These are phyloP conservation scores for Turritopsis dohrnii DNA, from an alignment of 30 jellyfish, hydroid and myxozoan species.

Conservation along the genomic window DNA sequence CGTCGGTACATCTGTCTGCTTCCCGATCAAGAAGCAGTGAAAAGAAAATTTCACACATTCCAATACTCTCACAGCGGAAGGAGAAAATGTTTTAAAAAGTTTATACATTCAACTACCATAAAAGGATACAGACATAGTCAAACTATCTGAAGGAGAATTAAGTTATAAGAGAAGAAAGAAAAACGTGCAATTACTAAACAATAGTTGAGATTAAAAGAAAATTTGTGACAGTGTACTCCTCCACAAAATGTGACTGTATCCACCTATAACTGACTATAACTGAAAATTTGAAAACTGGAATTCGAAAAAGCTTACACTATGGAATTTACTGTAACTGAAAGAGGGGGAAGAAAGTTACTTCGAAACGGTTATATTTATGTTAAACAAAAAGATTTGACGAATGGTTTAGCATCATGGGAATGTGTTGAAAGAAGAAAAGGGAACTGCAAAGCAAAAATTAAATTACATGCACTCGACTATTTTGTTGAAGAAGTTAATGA, in stretches of 20 bases:
- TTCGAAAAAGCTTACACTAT: background rate
- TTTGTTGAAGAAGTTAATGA: constrained; percentile 11
- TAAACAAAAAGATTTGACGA: constrained; percentile 5
- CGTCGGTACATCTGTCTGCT: background rate
- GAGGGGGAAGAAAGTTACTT: background rate
- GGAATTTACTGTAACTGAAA: constrained; percentile 10
- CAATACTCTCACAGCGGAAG: background rate
- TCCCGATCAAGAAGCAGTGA: background rate
- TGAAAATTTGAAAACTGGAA: background rate
- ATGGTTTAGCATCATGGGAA: constrained; percentile 13
- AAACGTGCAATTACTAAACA: no score
- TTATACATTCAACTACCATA: no score
- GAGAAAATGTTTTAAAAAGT: background rate
- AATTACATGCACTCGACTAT: background rate
- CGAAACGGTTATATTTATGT: background rate
- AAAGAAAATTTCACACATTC: background rate
- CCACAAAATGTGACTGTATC: no score
- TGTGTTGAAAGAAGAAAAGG: constrained; percentile 28
- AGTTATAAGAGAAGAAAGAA: no score
- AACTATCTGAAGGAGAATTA: no score
- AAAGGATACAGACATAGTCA: no score
- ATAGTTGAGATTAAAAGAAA: no score
- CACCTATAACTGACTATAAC: background rate
- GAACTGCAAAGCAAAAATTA: constrained; percentile 34
- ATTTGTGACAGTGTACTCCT: no score